Conservation (phyloP, 2,888 invertebrate species). For the Ectropis crepuscularia region DNA sequence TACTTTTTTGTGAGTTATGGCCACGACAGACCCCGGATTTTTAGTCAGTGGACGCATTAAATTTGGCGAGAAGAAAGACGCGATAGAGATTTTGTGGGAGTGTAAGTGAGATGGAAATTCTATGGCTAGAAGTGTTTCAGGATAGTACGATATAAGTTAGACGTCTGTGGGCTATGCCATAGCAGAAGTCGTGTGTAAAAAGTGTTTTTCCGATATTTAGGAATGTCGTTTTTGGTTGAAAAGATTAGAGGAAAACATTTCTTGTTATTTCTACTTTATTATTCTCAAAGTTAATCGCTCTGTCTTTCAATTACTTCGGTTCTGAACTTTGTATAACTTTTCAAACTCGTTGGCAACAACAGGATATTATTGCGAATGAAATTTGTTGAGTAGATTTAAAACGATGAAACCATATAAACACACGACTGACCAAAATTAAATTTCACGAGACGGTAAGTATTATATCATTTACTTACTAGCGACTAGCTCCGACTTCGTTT, state of each 20-base stretch:
- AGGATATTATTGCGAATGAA: too few relatives aligned
- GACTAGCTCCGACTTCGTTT: too few relatives aligned
- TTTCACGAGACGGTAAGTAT: too few relatives aligned
- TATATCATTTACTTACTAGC: too few relatives aligned
- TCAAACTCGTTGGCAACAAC: too few relatives aligned
- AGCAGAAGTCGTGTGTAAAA: conserved; percentile 60
- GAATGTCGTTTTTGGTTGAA: conserved; percentile 28
- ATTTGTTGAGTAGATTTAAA: too few relatives aligned
- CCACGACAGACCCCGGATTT: conserved; percentile 42
- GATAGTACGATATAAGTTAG: not conserved
- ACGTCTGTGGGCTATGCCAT: conserved; percentile 8
- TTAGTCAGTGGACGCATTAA: not conserved
- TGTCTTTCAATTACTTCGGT: not conserved
- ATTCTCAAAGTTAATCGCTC: not conserved
- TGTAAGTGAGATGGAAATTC: not conserved
- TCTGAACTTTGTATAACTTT: too few relatives aligned
- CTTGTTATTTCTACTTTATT: conserved; percentile 5
- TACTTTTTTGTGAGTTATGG: conserved; percentile 67
- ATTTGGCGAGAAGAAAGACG: too few relatives aligned
- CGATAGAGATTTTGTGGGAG: not conserved
- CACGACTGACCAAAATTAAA: too few relatives aligned
- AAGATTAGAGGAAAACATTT: not conserved
- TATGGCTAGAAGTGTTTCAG: too few relatives aligned
- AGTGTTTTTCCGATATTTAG: conserved; percentile 49
- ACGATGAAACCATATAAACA: too few relatives aligned